Conservation (phyloP, 1,140 invertebrate genomes). For the Euschistus heros region DNA sequence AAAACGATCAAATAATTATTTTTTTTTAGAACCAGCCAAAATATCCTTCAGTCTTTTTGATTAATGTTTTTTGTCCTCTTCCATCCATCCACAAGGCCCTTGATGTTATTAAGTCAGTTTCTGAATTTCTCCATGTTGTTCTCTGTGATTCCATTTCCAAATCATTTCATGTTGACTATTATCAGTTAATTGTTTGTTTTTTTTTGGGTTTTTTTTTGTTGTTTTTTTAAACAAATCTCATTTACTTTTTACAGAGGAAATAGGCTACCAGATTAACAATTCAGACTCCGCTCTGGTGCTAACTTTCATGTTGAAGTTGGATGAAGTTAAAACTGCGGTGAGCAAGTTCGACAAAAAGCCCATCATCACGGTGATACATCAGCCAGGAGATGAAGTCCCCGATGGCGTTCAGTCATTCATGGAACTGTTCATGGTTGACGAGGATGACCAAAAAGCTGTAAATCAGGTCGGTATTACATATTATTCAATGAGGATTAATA, state of each 20-base stretch:
- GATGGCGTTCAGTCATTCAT: slow-evolving; percentile 18
- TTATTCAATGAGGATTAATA: not conserved
- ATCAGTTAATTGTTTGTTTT: no score
- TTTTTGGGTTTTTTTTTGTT: not conserved
- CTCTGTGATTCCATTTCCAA: no score
- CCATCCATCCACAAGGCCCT: no score
- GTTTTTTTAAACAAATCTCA: not conserved
- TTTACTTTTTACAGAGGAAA: slow-evolving; percentile 52
- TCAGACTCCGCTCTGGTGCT: slow-evolving; percentile 56
- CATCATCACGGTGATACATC: slow-evolving; percentile 13
- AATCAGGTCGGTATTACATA: slow-evolving; percentile 11
- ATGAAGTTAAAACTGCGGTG: slow-evolving; percentile 36
- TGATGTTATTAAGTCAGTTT: no score
- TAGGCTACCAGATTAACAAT: slow-evolving; percentile 54
- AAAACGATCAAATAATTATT: no score
- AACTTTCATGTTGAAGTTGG: slow-evolving; percentile 42
- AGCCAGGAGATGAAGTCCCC: not conserved
- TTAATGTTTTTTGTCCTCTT: no score
- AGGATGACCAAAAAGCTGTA: slow-evolving; percentile 12
- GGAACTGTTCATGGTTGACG: slow-evolving; percentile 22
- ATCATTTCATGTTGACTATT: no score
- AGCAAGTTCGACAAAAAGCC: slow-evolving; percentile 37
- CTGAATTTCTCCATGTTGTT: no score
- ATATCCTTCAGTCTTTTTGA: no score
- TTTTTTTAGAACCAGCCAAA: no score